These are phyloP conservation scores for Venturia canescens DNA, from an alignment of 1,140 invertebrate species.

Conservation along the genomic window DNA sequence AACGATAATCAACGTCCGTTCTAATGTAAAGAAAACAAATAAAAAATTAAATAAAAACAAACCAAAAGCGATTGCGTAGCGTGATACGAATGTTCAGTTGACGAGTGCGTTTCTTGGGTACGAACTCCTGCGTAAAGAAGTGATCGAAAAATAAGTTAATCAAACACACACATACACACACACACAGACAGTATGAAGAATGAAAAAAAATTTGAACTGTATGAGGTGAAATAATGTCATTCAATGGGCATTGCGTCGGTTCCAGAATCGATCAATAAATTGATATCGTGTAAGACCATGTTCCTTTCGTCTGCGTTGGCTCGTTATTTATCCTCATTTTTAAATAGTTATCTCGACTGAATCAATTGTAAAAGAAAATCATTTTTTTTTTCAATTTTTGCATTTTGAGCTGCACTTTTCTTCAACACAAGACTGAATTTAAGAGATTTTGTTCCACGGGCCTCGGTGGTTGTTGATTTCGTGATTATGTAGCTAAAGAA, in stretches of 20 bases:
- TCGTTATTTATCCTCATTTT: background rate
- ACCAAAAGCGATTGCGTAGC: conserved; percentile 7
- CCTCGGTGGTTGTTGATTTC: no score
- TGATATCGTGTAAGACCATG: conserved; percentile 62
- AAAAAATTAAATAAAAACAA: conserved; percentile 26
- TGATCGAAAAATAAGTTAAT: no score
- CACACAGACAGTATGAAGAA: no score
- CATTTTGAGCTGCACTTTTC: no score
- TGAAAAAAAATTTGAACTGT: conserved; percentile 57
- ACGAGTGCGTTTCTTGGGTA: conserved; percentile 35
- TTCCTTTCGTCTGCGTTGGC: background rate
- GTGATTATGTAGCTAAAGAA: no score
- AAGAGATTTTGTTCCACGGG: no score
- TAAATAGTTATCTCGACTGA: background rate
- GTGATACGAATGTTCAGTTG: conserved; percentile 17
- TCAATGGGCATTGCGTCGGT: conserved; percentile 69
- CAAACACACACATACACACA: no score
- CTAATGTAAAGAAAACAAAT: conserved; percentile 36
- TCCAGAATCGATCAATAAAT: conserved; percentile 71
- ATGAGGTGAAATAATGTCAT: conserved; percentile 62
- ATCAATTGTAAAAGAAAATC: background rate
- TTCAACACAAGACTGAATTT: no score
- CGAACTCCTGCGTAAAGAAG: conserved; percentile 23
- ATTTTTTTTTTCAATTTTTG: no score
- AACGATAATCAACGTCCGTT: conserved; percentile 63